A percentile compares a stretch with the other conserved stretches of the same genome.
Conservation (phyloP, 2,113 vertebrate genomes). For the Festucalex cinctus region DNA sequence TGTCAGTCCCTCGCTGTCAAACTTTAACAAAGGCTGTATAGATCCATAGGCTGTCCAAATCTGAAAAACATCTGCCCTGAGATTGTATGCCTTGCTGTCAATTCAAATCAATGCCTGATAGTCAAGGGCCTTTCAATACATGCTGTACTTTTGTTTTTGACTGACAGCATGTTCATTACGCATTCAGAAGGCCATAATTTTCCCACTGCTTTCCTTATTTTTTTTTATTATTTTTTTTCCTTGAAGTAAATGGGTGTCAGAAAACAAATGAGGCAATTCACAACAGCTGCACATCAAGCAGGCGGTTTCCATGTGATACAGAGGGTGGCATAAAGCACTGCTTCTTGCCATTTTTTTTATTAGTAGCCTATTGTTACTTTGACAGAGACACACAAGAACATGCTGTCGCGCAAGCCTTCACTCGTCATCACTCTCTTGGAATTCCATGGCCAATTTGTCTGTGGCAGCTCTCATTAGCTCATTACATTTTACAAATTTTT, state of each 20-base stretch:
- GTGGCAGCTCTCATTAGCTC: constrained; percentile 57
- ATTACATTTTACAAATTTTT: constrained; percentile 54
- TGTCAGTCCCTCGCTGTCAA: constrained; percentile 17
- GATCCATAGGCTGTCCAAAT: constrained; percentile 24
- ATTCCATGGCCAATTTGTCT: constrained; percentile 55
- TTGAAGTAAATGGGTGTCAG: constrained; percentile 63
- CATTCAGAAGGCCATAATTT: constrained; percentile 59
- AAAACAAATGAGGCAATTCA: constrained; percentile 61
- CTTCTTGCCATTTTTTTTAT: constrained; percentile 28
- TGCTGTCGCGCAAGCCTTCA: constrained; percentile 39
- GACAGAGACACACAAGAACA: constrained; percentile 26
- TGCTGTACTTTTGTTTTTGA: constrained; percentile 36
- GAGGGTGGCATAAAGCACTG: constrained; percentile 48
- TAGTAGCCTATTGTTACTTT: constrained; percentile 29
- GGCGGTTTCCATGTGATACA: constrained; percentile 41
- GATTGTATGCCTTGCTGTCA: constrained; percentile 42
- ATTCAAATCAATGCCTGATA: constrained; percentile 37
- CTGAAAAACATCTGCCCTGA: constrained; percentile 15
- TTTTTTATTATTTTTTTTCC: no score
- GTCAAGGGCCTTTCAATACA: constrained; percentile 27
- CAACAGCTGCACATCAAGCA: constrained; percentile 64
- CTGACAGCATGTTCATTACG: constrained; percentile 62
- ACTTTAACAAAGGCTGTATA: constrained; percentile 30
- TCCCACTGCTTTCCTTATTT: constrained; percentile 47
- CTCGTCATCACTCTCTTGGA: constrained; percentile 24